Evolutionary conservation across 2,113 vertebrate species (phyloP), one percentile per base, ranked within the genome.

Genomic region (Coptodon bakossiorum): DNA sequence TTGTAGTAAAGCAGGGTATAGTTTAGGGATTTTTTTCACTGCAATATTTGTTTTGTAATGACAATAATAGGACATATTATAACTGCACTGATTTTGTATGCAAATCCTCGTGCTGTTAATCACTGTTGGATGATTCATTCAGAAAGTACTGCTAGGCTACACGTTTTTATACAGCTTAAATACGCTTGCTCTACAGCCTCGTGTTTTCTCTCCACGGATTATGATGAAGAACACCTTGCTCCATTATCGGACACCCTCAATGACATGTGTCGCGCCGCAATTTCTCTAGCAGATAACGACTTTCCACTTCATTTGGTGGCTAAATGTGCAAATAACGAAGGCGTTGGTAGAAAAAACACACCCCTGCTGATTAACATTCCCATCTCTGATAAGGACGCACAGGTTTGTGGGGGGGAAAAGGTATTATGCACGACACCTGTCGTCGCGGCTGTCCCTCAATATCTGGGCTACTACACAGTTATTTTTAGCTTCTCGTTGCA

Each of bases 241-340:
- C 88, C 84, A 79, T 88, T 90, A 91, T 85, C 80, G 68, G 78
- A 86, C 87, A 84, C 12, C 40, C 68, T 85, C 29, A 84, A 86
- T 92, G 87, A 91, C 89, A 91, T 83, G 85, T 83, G 80, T 53
- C 56, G 43, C 24, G 50, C 17, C 45, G 24, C 36, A 4, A 29
- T 53, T 14, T 22, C 5, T 31, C 34, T 10, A 22, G 19, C 19
- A 24, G 6, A 76, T 11, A 9, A 54, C 5, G 10, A 29, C 9
- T 27, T 40, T 19, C 0, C 3, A 24, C 17, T 45, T 71, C 3
- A 17, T 50, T 9, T 34, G 11, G 3, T 48, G 53, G 5, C 36
- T 24, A 13, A 54, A 48, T 19, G 9, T 27, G 4, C 9, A 38
- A 19, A 71, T 31, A 56, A 71, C 14, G 3, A 50, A 45, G 10